Conservation (phyloP, 2,888 invertebrate genomes). For the Drosophila anceps region DNA sequence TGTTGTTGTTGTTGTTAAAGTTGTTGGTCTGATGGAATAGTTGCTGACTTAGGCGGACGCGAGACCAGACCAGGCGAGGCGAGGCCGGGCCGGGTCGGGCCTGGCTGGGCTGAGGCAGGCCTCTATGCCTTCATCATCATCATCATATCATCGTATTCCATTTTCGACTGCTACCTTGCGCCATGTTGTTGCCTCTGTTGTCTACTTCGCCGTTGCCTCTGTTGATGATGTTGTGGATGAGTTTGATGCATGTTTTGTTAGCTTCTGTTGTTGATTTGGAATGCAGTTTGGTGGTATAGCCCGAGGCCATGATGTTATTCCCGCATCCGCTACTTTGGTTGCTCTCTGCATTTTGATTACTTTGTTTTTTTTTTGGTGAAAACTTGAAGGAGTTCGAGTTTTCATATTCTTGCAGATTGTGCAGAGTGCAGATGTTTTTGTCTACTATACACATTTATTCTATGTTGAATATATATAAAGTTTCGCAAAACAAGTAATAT, state of each 20-base stretch:
- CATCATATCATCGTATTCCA: slow-evolving; percentile 56
- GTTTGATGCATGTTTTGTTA: slow-evolving; percentile 78
- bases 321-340: slow-evolving; percentile 59
- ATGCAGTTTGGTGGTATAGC: slow-evolving; percentile 75
- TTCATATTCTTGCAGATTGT: slow-evolving; percentile 14
- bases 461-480: not conserved
- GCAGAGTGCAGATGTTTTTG: slow-evolving; percentile 7
- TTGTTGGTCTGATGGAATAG: slow-evolving; percentile 56
- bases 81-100: not conserved
- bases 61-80: slow-evolving; percentile 4
- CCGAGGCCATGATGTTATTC: slow-evolving; percentile 52
- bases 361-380: slow-evolving; percentile 48
- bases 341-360: slow-evolving; percentile 71
- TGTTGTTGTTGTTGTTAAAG: slow-evolving; percentile 47
- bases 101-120: slow-evolving; percentile 20
- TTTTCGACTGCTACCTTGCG: slow-evolving; percentile 72
- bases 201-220: slow-evolving; percentile 29
- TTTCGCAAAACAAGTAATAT: not conserved
- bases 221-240: slow-evolving; percentile 77
- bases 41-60: slow-evolving; percentile 41
- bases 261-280: slow-evolving; percentile 82
- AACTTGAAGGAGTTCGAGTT: slow-evolving; percentile 30
- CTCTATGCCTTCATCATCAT: slow-evolving; percentile 43
- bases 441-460: not conserved
- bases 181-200: slow-evolving; percentile 47